phyloP scores from a whole-genome alignment of 1,140 invertebrate species.

The Drosophila albomicans region DNA sequence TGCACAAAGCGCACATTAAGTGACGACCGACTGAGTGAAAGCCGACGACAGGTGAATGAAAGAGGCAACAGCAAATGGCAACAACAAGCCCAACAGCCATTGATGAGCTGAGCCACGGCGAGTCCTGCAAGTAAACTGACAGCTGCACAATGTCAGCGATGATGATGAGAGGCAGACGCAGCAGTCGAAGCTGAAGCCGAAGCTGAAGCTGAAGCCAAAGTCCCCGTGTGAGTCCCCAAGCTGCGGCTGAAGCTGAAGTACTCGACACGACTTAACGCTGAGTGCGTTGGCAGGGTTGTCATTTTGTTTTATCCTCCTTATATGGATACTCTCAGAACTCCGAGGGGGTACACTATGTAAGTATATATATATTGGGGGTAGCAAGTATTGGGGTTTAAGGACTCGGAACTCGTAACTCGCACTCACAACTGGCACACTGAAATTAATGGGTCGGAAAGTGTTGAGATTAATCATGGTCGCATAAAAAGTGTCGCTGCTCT shows the following conservation, averaged over 20 bases:
- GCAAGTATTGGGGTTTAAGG: constrained; percentile 8
- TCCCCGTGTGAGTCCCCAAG: background rate
- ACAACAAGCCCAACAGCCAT: constrained; percentile 22
- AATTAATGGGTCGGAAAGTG: constrained; percentile 83
- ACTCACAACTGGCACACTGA: constrained; percentile 32
- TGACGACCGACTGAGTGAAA: constrained; percentile 29
- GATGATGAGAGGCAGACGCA: constrained; percentile 2
- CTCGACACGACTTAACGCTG: constrained; percentile 20
- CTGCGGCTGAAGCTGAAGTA: constrained; percentile 9
- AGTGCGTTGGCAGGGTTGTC: constrained; percentile 25
- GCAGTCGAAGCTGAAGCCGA: background rate
- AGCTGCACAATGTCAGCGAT: constrained; percentile 31
- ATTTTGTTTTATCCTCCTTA: constrained; percentile 23
- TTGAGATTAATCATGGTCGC: constrained; percentile 78
- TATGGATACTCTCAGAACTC: background rate
- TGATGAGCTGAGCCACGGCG: constrained; percentile 26
- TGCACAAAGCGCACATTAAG: constrained; percentile 49
- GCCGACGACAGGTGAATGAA: constrained; percentile 57
- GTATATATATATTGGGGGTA: background rate
- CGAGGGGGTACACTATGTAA: background rate
- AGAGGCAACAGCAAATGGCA: constrained; percentile 9
- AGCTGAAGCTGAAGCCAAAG: background rate
- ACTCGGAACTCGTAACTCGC: background rate
- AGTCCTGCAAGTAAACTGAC: constrained; percentile 11
- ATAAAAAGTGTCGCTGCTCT: constrained; percentile 41